Conservation (phyloP, 2,797 vertebrate species). For the Ataeniobius toweri region DNA sequence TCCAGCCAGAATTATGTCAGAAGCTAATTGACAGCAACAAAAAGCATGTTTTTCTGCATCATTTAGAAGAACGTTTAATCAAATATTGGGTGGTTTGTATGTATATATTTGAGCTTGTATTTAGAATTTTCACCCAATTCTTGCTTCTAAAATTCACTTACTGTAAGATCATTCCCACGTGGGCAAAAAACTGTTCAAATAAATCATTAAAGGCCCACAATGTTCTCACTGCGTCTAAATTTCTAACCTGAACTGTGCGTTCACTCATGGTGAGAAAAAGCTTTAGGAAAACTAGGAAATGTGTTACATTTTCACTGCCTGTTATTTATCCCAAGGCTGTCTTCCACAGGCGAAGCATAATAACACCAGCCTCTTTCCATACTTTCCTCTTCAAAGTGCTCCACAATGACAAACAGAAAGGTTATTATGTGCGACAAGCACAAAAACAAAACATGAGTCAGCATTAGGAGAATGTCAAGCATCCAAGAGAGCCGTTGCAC, state of each 20-base stretch:
- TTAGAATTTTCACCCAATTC: neutral
- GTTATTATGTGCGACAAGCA: slow-evolving; percentile 28
- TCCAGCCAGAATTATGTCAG: neutral
- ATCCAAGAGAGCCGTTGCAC: slow-evolving; percentile 32
- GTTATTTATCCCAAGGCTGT: neutral
- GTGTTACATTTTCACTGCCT: neutral
- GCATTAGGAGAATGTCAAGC: slow-evolving; percentile 41
- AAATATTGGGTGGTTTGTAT: neutral
- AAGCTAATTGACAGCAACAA: neutral
- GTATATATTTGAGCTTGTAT: neutral
- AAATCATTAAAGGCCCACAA: neutral
- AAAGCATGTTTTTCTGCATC: neutral
- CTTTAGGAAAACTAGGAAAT: neutral
- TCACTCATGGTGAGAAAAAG: neutral
- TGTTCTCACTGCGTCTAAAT: neutral
- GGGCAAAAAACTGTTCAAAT: neutral
- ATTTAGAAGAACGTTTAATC: neutral
- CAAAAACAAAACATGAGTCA: slow-evolving; percentile 55
- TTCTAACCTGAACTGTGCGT: neutral
- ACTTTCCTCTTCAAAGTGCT: slow-evolving; percentile 15
- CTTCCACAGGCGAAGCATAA: neutral
- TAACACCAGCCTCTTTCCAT: slow-evolving; percentile 4
- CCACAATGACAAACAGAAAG: slow-evolving; percentile 33
- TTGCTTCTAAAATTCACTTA: neutral
- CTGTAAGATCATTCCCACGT: neutral